Evolutionary conservation across 1,140 invertebrate species (phyloP).

Genomic region (Coelopa frigida): DNA sequence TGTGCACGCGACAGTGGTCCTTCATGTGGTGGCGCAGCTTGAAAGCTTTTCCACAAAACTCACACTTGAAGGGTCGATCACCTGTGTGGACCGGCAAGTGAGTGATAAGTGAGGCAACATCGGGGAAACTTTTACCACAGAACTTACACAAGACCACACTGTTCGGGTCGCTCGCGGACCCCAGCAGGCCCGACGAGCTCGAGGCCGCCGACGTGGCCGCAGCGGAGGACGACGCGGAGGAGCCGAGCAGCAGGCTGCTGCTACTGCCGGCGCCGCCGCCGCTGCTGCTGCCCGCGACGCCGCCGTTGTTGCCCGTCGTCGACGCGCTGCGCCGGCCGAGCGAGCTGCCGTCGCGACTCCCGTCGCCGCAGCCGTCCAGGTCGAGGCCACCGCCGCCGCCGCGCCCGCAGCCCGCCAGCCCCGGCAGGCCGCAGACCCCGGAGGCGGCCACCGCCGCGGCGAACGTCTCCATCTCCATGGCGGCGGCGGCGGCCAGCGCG

Average conservation of each 20-base stretch:
- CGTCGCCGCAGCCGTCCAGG: conserved; percentile 19
- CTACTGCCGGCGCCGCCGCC: conserved; percentile 16
- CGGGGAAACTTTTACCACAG: conserved; percentile 82
- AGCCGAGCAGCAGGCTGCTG: conserved; percentile 15
- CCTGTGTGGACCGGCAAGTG: conserved; percentile 83
- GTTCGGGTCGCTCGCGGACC: conserved; percentile 51
- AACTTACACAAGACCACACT: conserved; percentile 81
- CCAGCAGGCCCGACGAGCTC: conserved; percentile 40
- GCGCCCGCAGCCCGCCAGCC: conserved; percentile 5
- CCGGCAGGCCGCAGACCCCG: conserved; percentile 20
- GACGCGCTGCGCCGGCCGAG: conserved; percentile 8
- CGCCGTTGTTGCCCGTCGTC: not conserved
- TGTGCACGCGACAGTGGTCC: conserved; percentile 85
- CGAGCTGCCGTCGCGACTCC: not conserved
- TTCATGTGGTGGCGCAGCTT: conserved; percentile 88
- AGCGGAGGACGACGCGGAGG: conserved; percentile 34
- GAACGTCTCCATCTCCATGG: conserved; percentile 37
- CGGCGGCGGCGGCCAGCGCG: conserved; percentile 38
- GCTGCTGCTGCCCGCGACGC: conserved; percentile 12
- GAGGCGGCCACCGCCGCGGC: conserved; percentile 45
- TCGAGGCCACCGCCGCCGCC: conserved; percentile 16
- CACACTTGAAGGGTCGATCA: conserved; percentile 82
- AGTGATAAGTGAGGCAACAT: conserved; percentile 75
- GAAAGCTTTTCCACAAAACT: conserved; percentile 85
- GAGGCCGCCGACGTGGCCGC: conserved; percentile 36